A percentile compares a stretch with the other conserved stretches of the same genome.
Evolutionary conservation across 2,797 vertebrate species (phyloP).

Genomic region (Coccyzus lansbergi): DNA sequence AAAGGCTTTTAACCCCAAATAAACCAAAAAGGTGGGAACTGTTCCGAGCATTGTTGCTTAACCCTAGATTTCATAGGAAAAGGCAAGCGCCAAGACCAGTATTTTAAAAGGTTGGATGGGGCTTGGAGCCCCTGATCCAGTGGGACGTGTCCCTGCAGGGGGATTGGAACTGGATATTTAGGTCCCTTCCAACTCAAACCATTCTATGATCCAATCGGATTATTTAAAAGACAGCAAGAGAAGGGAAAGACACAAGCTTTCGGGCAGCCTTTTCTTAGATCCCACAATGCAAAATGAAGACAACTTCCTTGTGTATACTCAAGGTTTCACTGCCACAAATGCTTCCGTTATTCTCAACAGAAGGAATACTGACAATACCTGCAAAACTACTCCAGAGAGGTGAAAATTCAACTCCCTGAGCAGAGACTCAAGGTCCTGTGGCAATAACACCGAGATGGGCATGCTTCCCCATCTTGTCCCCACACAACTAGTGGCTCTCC

Average conservation of each 20-base stretch:
- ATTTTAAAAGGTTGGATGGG: no score
- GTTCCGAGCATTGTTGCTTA: not conserved
- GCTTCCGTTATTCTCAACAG: not conserved
- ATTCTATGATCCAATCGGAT: not conserved
- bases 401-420: not conserved
- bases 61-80: not conserved
- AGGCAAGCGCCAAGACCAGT: not conserved
- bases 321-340: not conserved
- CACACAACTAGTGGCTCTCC: not conserved
- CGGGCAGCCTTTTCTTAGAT: not conserved
- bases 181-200: no score
- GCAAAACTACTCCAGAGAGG: not conserved
- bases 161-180: no score
- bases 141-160: no score
- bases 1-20: not conserved
- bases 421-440: not conserved
- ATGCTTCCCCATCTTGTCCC: not conserved
- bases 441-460: not conserved
- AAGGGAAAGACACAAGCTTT: not conserved
- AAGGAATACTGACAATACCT: not conserved
- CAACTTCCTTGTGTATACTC: not conserved
- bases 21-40: not conserved
- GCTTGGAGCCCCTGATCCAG: no score
- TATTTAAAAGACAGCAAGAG: not conserved
- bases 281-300: not conserved